A percentile compares a stretch with the other conserved stretches of the same genome.
Conservation (phyloP, 1,140 invertebrate genomes). For the Amphibalanus amphitrite region DNA sequence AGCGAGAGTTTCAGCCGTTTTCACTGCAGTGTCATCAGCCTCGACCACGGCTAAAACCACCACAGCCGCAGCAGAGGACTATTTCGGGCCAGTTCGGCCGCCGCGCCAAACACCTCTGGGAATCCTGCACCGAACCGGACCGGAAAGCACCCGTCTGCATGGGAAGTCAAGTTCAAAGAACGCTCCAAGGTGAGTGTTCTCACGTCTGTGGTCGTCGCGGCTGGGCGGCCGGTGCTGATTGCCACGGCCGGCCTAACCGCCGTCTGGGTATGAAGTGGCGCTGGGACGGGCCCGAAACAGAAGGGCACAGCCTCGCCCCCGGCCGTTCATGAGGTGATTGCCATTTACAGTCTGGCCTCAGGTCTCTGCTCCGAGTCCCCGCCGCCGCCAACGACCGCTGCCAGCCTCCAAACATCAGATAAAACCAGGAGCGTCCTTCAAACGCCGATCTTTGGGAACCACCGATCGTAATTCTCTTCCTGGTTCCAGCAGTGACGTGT, state of each 20-base stretch:
- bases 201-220: background rate
- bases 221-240: background rate
- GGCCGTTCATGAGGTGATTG: too few species aligned
- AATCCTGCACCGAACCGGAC: background rate
- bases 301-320: too few species aligned
- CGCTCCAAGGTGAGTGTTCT: background rate
- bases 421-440: too few species aligned
- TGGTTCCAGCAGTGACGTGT: too few species aligned
- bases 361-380: too few species aligned
- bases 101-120: background rate
- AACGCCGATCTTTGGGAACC: too few species aligned
- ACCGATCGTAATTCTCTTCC: too few species aligned
- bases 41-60: background rate
- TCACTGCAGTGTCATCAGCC: background rate
- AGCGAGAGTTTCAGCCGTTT: background rate
- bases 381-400: too few species aligned
- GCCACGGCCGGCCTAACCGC: background rate
- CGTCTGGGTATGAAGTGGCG: background rate
- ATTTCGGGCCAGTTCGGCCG: background rate
- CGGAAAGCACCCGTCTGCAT: background rate
- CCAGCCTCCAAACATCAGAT: too few species aligned
- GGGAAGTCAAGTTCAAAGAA: conserved; percentile 1
- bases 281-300: too few species aligned
- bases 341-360: too few species aligned
- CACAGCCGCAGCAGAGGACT: background rate